Conservation (phyloP, 1,140 invertebrate species). For the Drosophila insularis region DNA sequence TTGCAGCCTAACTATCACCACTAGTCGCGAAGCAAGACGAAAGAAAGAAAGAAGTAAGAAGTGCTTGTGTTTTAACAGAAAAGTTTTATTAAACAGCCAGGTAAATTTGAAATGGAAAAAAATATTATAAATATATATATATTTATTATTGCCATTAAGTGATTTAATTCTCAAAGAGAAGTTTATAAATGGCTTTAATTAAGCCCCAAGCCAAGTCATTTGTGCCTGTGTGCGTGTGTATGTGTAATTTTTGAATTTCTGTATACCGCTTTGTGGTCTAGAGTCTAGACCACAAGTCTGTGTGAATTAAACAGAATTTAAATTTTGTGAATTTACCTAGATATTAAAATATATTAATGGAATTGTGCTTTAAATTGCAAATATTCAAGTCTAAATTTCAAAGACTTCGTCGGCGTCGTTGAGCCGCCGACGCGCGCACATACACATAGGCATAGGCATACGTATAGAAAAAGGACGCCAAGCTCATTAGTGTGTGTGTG, state of each 20-base stretch:
- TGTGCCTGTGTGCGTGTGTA: slow-evolving; percentile 56
- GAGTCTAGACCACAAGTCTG: slow-evolving; percentile 49
- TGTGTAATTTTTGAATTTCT: slow-evolving; percentile 72
- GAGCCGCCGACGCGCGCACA: slow-evolving; percentile 36
- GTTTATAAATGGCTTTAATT: slow-evolving; percentile 28
- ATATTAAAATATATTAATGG: slow-evolving; percentile 17
- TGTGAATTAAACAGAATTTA: slow-evolving; percentile 38
- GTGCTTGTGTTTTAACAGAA: slow-evolving; percentile 49
- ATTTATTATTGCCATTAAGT: slow-evolving; percentile 12
- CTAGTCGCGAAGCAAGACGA: not conserved
- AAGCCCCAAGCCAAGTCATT: slow-evolving; percentile 71
- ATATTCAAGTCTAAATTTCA: slow-evolving; percentile 37
- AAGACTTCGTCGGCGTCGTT: slow-evolving; percentile 30
- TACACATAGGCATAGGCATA: slow-evolving; percentile 10
- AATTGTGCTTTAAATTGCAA: slow-evolving; percentile 11
- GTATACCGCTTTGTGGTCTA: slow-evolving; percentile 72
- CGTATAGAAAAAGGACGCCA: slow-evolving; percentile 69
- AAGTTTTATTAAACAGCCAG: slow-evolving; percentile 39
- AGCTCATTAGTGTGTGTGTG: slow-evolving; percentile 52
- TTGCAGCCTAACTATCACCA: too few species aligned
- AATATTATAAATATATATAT: slow-evolving; percentile 25
- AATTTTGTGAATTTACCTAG: slow-evolving; percentile 28
- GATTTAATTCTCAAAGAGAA: slow-evolving; percentile 34
- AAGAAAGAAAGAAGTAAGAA: slow-evolving; percentile 46
- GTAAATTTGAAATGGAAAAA: slow-evolving; percentile 44